A percentile compares a stretch with the other conserved stretches of the same genome.
Conservation (phyloP, 1,140 invertebrate species). For the Hycleus cichorii region DNA sequence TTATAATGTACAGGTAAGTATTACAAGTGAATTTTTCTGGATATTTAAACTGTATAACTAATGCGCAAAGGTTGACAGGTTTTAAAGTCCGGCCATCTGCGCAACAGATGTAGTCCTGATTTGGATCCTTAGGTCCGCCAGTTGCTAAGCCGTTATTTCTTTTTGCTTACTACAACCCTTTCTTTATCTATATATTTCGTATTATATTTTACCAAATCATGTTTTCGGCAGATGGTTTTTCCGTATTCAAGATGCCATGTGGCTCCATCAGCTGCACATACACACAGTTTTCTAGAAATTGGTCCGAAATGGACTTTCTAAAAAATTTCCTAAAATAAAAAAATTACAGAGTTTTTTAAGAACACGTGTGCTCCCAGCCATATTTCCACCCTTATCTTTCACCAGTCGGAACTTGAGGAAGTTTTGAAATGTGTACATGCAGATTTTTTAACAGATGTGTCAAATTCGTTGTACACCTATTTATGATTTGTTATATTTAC, state of each 20-base stretch:
- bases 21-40: constrained; percentile 26
- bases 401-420: constrained; percentile 9
- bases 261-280: constrained; percentile 33
- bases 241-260: constrained; percentile 32
- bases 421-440: constrained; percentile 9
- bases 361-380: constrained; percentile 1
- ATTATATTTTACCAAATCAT: constrained; percentile 37
- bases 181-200: constrained; percentile 31
- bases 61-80: constrained; percentile 24
- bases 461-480: constrained; percentile 14
- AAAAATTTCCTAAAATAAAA: constrained; percentile 4
- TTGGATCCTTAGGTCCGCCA: constrained; percentile 29
- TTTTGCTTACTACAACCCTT: constrained; percentile 31
- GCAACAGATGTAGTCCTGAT: constrained; percentile 38
- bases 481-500: constrained; percentile 16
- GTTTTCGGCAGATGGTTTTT: constrained; percentile 36
- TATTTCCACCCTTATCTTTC: constrained; percentile 5
- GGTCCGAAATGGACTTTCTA: neutral
- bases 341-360: neutral
- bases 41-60: constrained; percentile 14
- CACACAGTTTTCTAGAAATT: constrained; percentile 11
- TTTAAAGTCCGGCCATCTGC: constrained; percentile 34
- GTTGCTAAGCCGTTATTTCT: constrained; percentile 33
- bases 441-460: constrained; percentile 12
- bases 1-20: constrained; percentile 16